Percentiles rank a stretch among this genome's conserved stretches.
Evolutionary conservation across 2,888 invertebrate genomes (phyloP).

Genomic region (Leptinotarsa juncta): DNA sequence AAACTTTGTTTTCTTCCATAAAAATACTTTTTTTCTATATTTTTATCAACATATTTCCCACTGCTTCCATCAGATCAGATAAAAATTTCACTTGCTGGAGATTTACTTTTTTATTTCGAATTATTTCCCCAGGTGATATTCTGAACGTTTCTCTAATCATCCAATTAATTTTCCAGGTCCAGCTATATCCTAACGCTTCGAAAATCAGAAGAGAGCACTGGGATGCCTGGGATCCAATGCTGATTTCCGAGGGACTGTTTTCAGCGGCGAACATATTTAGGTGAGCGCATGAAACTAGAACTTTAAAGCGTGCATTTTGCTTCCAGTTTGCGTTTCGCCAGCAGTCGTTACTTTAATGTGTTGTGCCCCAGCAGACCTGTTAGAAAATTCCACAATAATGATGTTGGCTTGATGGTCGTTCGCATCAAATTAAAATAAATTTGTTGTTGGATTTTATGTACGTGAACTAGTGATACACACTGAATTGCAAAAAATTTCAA

Average conservation of each 20-base stretch:
- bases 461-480: too few species aligned
- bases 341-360: neutral
- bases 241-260: conserved; percentile 95
- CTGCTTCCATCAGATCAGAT: too few species aligned
- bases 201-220: conserved; percentile 81
- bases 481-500: too few species aligned
- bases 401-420: neutral
- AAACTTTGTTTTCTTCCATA: too few species aligned
- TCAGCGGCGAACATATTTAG: conserved; percentile 98
- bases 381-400: neutral
- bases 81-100: too few species aligned
- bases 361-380: neutral
- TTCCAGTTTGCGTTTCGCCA: neutral
- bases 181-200: conserved; percentile 54
- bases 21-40: too few species aligned
- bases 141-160: neutral
- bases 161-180: conserved; percentile 51
- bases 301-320: neutral
- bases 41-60: too few species aligned
- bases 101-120: too few species aligned
- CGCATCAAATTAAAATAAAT: neutral
- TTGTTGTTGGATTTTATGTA: too few species aligned
- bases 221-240: conserved; percentile 99
- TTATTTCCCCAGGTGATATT: too few species aligned
- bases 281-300: conserved; percentile 59